phyloP scores from a whole-genome alignment of 2,888 invertebrate genomes.

The Ochlodes sylvanus region DNA sequence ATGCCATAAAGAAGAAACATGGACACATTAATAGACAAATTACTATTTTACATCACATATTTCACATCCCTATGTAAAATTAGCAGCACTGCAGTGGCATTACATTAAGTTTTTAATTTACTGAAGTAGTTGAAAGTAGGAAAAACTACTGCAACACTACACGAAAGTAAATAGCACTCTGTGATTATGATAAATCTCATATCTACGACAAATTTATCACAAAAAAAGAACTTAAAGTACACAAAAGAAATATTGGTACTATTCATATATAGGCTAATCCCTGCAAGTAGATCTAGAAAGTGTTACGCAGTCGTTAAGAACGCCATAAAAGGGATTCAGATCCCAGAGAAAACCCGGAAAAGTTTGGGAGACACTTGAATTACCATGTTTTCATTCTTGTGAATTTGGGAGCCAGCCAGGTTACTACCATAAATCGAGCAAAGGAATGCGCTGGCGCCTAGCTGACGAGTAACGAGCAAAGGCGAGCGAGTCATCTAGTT shows the following conservation, averaged over 20 bases:
- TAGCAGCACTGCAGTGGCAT: too few relatives aligned
- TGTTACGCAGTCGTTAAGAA: constrained; percentile 10
- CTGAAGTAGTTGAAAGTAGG: too few relatives aligned
- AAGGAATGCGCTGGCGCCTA: not conserved
- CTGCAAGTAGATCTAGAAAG: not conserved
- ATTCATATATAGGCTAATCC: not conserved
- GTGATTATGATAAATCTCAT: not conserved
- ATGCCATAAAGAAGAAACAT: too few relatives aligned
- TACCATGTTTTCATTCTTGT: constrained; percentile 17
- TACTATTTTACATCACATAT: too few relatives aligned
- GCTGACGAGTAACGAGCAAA: constrained; percentile 1
- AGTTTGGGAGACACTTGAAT: constrained; percentile 8
- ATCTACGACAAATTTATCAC: not conserved
- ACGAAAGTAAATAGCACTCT: not conserved
- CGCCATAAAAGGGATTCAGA: constrained; percentile 13
- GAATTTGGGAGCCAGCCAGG: constrained; percentile 21
- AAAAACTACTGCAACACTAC: not conserved
- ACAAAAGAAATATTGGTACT: not conserved
- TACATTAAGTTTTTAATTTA: too few relatives aligned
- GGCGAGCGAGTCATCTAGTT: not conserved
- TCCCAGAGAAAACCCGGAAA: constrained; percentile 19
- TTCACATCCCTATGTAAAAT: too few relatives aligned
- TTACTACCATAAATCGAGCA: constrained; percentile 9
- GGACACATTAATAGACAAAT: too few relatives aligned
- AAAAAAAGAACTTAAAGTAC: not conserved